These are phyloP conservation scores for Prionailurus bengalensis DNA, from an alignment of 2,113 vertebrate species.

Conservation along the genomic window DNA sequence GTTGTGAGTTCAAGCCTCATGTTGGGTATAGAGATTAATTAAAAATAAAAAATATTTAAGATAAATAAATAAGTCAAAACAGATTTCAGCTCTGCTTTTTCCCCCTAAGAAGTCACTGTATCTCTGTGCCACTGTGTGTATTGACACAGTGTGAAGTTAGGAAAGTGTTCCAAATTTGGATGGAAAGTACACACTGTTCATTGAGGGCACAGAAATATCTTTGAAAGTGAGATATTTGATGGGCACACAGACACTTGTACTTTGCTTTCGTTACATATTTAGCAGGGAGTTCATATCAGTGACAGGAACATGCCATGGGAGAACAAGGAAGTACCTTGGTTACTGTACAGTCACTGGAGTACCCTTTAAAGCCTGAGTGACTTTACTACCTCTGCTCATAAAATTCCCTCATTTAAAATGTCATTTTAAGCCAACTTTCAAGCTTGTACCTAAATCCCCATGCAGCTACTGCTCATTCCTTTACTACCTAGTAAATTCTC, in stretches of 20 bases:
- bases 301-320: conserved; percentile 63
- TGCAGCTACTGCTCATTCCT: not conserved
- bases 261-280: conserved; percentile 66
- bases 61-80: too few species aligned
- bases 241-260: conserved; percentile 47
- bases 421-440: conserved; percentile 12
- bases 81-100: not conserved
- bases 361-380: not conserved
- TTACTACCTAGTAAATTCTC: not conserved
- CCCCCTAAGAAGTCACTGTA: not conserved
- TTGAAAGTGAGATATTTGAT: conserved; percentile 55
- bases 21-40: too few species aligned
- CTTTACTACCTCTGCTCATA: conserved; percentile 35
- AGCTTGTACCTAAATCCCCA: not conserved
- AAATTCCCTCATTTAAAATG: conserved; percentile 50
- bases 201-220: conserved; percentile 43
- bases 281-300: conserved; percentile 61
- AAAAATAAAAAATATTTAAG: too few species aligned
- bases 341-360: not conserved
- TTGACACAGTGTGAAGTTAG: conserved; percentile 38
- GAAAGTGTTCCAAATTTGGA: conserved; percentile 53
- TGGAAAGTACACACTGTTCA: conserved; percentile 70
- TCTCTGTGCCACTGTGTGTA: conserved; percentile 3
- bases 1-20: too few species aligned
- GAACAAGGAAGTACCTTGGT: conserved; percentile 60